phyloP scores from a whole-genome alignment of 2,797 vertebrate species.

The Characodon lateralis region DNA sequence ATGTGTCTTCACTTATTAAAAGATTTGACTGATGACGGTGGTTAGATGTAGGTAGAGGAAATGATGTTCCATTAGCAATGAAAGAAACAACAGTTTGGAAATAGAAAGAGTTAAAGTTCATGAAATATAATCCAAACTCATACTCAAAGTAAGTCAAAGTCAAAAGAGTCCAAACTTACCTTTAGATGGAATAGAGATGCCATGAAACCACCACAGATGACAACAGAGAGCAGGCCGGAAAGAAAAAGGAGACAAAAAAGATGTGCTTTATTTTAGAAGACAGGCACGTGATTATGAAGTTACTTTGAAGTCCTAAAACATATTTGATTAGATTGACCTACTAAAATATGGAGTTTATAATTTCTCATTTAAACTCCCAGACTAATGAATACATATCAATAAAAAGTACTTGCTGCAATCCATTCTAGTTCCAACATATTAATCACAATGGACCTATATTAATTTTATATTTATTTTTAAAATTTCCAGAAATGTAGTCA shows the following conservation, averaged over 20 bases:
- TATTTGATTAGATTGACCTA: background rate
- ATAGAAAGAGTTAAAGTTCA: background rate
- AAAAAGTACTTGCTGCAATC: no score
- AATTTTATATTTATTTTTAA: no score
- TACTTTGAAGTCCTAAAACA: background rate
- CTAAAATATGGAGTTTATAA: background rate
- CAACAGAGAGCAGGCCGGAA: constrained; percentile 1
- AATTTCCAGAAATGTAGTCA: no score
- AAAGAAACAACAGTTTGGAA: background rate
- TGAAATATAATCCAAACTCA: background rate
- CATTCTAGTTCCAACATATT: no score
- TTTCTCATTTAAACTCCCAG: no score
- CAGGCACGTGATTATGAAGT: background rate
- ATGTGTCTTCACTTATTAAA: constrained; percentile 51
- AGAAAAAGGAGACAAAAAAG: constrained; percentile 20
- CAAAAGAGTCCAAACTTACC: background rate
- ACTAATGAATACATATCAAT: no score
- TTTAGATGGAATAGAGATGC: background rate
- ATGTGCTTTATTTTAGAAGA: constrained; percentile 8
- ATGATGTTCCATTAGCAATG: background rate
- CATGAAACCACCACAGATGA: background rate
- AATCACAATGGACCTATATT: no score
- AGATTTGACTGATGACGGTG: background rate
- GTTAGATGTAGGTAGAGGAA: constrained; percentile 1
- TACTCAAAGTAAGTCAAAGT: background rate